These are phyloP conservation scores for Catonia carolina DNA, from an alignment of 2,888 invertebrate genomes.

Conservation along the genomic window DNA sequence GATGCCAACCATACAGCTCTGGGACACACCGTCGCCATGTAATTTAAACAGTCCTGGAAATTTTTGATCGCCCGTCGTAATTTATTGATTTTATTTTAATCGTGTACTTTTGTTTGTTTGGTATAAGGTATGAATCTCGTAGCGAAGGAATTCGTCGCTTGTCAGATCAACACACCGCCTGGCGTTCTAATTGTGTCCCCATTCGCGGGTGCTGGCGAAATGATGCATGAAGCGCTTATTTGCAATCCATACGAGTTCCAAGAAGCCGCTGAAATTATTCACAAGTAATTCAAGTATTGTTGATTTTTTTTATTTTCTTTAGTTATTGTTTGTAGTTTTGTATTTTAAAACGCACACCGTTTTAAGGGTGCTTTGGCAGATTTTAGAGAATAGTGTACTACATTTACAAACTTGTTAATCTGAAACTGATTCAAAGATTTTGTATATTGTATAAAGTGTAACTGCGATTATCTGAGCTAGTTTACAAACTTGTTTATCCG, in stretches of 20 bases:
- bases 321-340: not conserved
- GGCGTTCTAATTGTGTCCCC: conserved; percentile 85
- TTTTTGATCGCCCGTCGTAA: too few relatives aligned
- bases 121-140: conserved; percentile 70
- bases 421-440: too few relatives aligned
- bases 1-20: too few relatives aligned
- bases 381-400: not conserved
- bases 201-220: conserved; percentile 87
- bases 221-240: conserved; percentile 87
- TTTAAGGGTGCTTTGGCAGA: not conserved
- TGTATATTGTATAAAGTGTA: too few relatives aligned
- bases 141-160: conserved; percentile 88
- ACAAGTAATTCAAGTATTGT: conserved; percentile 48
- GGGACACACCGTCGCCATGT: too few relatives aligned
- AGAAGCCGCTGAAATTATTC: conserved; percentile 78
- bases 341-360: too few relatives aligned
- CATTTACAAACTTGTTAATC: too few relatives aligned
- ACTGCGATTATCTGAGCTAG: too few relatives aligned
- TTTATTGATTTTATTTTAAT: not conserved
- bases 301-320: conserved; percentile 1
- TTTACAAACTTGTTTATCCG: too few relatives aligned
- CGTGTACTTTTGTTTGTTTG: not conserved
- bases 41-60: too few relatives aligned
- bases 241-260: conserved; percentile 87
- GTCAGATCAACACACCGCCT: conserved; percentile 77